Evolutionary conservation across 2,113 vertebrate species (phyloP).

Genomic region (Plecturocebus donacophilus): DNA sequence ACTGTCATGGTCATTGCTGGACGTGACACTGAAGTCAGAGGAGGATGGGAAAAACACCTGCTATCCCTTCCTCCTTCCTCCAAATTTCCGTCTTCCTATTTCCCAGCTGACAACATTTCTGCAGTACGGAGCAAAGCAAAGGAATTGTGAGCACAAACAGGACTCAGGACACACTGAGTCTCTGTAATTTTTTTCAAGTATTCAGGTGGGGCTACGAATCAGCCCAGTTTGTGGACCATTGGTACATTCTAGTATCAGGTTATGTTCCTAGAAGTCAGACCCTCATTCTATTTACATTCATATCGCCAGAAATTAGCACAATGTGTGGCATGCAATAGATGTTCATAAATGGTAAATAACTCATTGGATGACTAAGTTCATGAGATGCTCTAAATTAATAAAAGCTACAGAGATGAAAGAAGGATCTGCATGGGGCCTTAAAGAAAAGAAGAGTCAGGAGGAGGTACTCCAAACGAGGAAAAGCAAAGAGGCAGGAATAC

Average conservation of each 20-base stretch:
- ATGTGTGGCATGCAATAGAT: neutral
- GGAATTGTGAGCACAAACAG: no score
- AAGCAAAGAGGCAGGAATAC: neutral
- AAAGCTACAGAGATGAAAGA: neutral
- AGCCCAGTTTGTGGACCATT: neutral
- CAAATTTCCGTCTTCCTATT: neutral
- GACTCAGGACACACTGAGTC: neutral
- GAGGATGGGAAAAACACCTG: accelerated
- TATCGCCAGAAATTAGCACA: neutral
- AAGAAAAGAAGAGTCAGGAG: neutral
- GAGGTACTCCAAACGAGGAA: neutral
- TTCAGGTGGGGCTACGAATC: neutral
- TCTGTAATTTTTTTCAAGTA: neutral
- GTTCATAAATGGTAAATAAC: neutral
- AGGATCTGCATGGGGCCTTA: neutral
- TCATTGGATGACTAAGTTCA: neutral
- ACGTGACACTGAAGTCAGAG: neutral
- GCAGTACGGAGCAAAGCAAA: neutral
- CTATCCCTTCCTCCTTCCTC: neutral
- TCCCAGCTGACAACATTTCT: neutral
- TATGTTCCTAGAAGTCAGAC: neutral
- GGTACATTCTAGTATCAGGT: neutral
- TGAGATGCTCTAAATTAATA: neutral
- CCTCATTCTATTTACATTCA: neutral
- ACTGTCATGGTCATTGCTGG: neutral